Conservation (phyloP, 2,797 vertebrate genomes). For the Poecilia gillii region DNA sequence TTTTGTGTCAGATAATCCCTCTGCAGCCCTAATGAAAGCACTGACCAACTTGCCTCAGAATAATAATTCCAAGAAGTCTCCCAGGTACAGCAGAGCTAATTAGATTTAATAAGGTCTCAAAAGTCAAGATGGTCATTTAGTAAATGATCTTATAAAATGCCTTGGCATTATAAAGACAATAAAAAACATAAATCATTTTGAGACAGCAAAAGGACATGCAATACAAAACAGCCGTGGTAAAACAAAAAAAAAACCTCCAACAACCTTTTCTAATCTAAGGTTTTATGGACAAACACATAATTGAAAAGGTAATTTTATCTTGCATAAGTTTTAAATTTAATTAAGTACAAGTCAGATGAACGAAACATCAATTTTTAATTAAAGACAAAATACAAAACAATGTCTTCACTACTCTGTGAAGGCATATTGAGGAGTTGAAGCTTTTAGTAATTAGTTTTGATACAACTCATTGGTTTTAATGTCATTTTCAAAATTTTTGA, state of each 20-base stretch:
- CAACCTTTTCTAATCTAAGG: not conserved
- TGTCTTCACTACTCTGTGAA: not conserved
- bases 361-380: not conserved
- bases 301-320: not conserved
- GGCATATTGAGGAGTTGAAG: not conserved
- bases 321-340: not conserved
- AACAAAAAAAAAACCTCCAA: not conserved
- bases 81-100: constrained; percentile 28
- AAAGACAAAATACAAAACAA: not conserved
- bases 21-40: not conserved
- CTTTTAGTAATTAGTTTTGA: not conserved
- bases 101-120: constrained; percentile 62
- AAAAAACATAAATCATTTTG: constrained; percentile 1
- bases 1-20: not conserved
- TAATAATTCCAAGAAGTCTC: not conserved
- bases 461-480: not conserved
- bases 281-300: not conserved
- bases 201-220: not conserved
- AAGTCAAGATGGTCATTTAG: constrained; percentile 49
- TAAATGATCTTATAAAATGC: constrained; percentile 55
- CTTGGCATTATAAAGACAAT: not conserved
- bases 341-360: not conserved
- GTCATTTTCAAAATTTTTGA: not conserved
- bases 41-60: not conserved
- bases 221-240: not conserved